A percentile compares a stretch with the other conserved stretches of the same genome.
Evolutionary conservation across 1,140 invertebrate species (phyloP).

Genomic region (Neelides sp.): DNA sequence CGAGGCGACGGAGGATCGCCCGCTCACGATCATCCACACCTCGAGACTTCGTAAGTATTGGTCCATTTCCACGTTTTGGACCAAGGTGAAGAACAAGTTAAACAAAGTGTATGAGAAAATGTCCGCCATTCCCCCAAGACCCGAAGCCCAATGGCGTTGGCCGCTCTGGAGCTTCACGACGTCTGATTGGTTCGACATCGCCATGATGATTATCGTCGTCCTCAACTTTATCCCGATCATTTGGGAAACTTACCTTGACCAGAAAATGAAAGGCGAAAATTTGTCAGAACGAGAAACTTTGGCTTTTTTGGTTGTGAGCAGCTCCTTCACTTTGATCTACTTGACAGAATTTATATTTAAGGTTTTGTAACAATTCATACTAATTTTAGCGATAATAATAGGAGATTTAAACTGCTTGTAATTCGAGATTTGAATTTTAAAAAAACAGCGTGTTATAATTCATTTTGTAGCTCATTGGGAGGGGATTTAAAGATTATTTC

Average conservation of each 20-base stretch:
- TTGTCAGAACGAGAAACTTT: neutral
- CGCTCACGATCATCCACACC: slow-evolving; percentile 15
- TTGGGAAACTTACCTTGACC: slow-evolving; percentile 12
- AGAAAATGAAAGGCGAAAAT: neutral
- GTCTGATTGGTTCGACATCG: slow-evolving; percentile 17
- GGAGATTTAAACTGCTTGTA: too few relatives aligned
- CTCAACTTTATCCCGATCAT: slow-evolving; percentile 18
- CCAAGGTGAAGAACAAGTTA: neutral
- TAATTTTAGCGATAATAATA: too few relatives aligned
- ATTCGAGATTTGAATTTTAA: too few relatives aligned
- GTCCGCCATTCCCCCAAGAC: too few relatives aligned
- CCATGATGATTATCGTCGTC: slow-evolving; percentile 17
- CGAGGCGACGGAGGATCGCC: slow-evolving; percentile 19
- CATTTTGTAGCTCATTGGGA: slow-evolving; percentile 5
- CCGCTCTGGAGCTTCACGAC: slow-evolving; percentile 13
- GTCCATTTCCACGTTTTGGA: slow-evolving; percentile 1
- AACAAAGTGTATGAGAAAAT: too few relatives aligned
- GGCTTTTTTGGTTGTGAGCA: slow-evolving; percentile 5
- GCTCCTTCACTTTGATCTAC: slow-evolving; percentile 13
- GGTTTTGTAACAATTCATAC: too few relatives aligned
- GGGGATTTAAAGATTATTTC: slow-evolving; percentile 5
- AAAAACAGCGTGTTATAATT: too few relatives aligned
- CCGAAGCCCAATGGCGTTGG: slow-evolving; percentile 3
- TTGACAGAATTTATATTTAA: slow-evolving; percentile 17
- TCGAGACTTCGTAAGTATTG: slow-evolving; percentile 21